Evolutionary conservation across 2,113 vertebrate genomes (phyloP), one percentile per base, ranked within the genome.

Genomic region (Formicarius rufipectus): DNA sequence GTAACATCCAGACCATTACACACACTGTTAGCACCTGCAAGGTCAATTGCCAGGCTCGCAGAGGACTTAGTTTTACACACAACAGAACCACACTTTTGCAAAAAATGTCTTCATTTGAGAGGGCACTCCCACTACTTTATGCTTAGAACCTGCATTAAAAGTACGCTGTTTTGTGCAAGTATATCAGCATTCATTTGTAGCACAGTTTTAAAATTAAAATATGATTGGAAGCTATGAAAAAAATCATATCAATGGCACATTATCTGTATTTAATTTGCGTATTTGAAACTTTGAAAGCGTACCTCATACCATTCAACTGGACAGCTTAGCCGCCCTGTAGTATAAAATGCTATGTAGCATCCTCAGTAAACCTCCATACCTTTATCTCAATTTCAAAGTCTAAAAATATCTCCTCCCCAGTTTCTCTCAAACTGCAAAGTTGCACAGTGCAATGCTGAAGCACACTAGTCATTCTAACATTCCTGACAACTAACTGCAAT

Each of bases 11-110:
- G 52, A 77, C 31, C 45, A 37, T 52, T 10, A 83, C 1, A 44
- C 2, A 25, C 37, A 30, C 27, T 0, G 0, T 6, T 33, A 75
- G 4, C 25, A 58, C 30, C n/a, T 18, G 30, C 63, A 55, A 59
- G 25, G 24, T 40, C 67, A 25, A 42, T 28, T 49, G 16, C 24
- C 64, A 79, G 66, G 63, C 49, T 64, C 3, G 12, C 30, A 21
- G 33, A 20, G 12, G 11, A 16, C 18, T 49, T 72, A 25, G 22
- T 33, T 92, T 69, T 62, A 67, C 31, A 66, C 7, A 9, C 40
- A 83, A 53, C 25, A 79, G 62, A 83, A 72, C 5, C 25, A 76
- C 4, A 4, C 27, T 59, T 83, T 15, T 31, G 37, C 28, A 71
- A 82, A 85, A 66, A 28, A 6, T 3, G n/a, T 0, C 28, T 42